Percentiles rank a stretch among this genome's conserved stretches.
phyloP scores from a whole-genome alignment of 2,888 invertebrate genomes.

The Drosophila peninsularis region DNA sequence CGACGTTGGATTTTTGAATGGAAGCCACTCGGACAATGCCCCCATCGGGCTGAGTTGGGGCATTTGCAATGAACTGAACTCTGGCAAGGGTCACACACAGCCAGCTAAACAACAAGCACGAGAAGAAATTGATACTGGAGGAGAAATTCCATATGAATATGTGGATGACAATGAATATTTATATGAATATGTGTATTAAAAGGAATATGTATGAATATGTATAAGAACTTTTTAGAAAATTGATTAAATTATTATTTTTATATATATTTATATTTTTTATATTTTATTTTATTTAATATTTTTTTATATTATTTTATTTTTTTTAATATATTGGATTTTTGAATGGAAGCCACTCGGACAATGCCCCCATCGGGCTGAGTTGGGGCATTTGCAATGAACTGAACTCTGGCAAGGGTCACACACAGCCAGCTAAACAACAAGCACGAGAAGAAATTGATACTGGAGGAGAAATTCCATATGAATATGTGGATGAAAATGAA shows the following conservation, averaged over 20 bases:
- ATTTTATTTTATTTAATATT: no score
- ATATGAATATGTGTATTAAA: background rate
- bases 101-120: conserved; percentile 16
- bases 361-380: conserved; percentile 29
- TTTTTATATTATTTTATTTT: no score
- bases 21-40: conserved; percentile 40
- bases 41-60: conserved; percentile 17
- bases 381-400: conserved; percentile 32
- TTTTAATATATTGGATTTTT: conserved; percentile 49
- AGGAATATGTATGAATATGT: background rate
- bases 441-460: background rate
- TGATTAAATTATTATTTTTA: background rate
- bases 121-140: background rate
- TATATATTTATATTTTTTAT: no score
- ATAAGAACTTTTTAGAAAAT: background rate
- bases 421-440: conserved; percentile 15
- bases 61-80: conserved; percentile 30
- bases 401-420: conserved; percentile 10
- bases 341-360: conserved; percentile 33
- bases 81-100: conserved; percentile 6
- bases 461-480: background rate
- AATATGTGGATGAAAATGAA: background rate
- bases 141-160: background rate
- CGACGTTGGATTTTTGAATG: conserved; percentile 41
- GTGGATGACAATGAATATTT: no score